Evolutionary conservation across 1,140 invertebrate species (phyloP).

Genomic region (Pectinophora gossypiella): DNA sequence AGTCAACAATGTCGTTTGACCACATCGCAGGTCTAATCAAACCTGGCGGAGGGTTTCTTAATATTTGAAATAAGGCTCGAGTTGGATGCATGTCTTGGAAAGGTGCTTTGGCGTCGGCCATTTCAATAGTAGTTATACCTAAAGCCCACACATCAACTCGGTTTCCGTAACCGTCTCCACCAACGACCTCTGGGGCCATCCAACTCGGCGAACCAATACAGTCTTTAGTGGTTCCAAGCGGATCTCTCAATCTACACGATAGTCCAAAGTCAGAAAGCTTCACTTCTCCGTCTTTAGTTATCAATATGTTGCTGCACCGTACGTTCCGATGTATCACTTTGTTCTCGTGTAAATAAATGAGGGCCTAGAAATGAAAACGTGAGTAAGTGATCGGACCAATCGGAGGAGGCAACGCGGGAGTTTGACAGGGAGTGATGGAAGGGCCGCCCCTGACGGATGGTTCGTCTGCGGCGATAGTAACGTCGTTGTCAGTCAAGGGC

Average conservation of each 20-base stretch:
- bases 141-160: slow-evolving; percentile 93
- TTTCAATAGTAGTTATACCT: slow-evolving; percentile 93
- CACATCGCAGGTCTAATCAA: slow-evolving; percentile 85
- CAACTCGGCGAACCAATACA: slow-evolving; percentile 92
- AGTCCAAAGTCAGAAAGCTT: slow-evolving; percentile 92
- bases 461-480: slow-evolving; percentile 44
- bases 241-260: slow-evolving; percentile 85
- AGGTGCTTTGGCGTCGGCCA: slow-evolving; percentile 91
- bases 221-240: slow-evolving; percentile 80
- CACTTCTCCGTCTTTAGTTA: slow-evolving; percentile 89
- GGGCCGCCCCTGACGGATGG: slow-evolving; percentile 48
- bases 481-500: slow-evolving; percentile 60
- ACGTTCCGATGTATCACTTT: slow-evolving; percentile 92
- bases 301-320: slow-evolving; percentile 88
- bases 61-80: slow-evolving; percentile 89
- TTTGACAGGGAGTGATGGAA: slow-evolving; percentile 49
- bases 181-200: slow-evolving; percentile 91
- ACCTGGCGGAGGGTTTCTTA: slow-evolving; percentile 90
- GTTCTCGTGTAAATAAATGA: slow-evolving; percentile 88
- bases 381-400: slow-evolving; percentile 38
- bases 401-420: slow-evolving; percentile 33
- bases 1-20: slow-evolving; percentile 88
- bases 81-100: slow-evolving; percentile 91
- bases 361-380: slow-evolving; percentile 75
- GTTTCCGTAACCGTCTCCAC: slow-evolving; percentile 78